These are phyloP conservation scores for Phallusia fumigata DNA, from an alignment of 23 tunicate genomes.

Conservation along the genomic window DNA sequence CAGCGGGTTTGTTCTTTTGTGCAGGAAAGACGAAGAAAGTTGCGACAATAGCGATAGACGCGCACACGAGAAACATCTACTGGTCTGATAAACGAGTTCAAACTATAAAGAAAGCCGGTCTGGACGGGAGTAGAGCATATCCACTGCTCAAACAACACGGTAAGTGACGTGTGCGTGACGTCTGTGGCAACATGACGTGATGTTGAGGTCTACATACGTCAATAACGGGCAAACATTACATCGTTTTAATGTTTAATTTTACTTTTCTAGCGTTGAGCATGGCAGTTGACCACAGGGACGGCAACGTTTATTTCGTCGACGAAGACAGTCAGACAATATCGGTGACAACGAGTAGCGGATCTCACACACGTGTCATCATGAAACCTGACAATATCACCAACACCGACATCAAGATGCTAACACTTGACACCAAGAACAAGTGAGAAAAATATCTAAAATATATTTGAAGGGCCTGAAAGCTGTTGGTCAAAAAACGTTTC, in stretches of 20 bases:
- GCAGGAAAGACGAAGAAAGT: not conserved
- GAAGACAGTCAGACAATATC: slow-evolving; percentile 33
- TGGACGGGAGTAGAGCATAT: slow-evolving; percentile 33
- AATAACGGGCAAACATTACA: not conserved
- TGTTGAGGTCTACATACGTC: not conserved
- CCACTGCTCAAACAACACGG: slow-evolving; percentile 15
- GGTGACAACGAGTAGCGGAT: slow-evolving; percentile 43
- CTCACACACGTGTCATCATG: slow-evolving; percentile 27
- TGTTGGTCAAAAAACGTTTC: no score
- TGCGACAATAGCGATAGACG: slow-evolving; percentile 35
- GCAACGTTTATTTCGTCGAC: slow-evolving; percentile 54
- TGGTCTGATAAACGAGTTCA: slow-evolving; percentile 48
- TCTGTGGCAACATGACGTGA: not conserved
- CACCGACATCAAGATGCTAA: slow-evolving; percentile 39
- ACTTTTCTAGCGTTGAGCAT: slow-evolving; percentile 13
- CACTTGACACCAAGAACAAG: slow-evolving; percentile 70
- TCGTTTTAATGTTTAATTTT: not conserved
- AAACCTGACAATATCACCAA: slow-evolving; percentile 22
- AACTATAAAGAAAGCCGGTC: slow-evolving; percentile 27
- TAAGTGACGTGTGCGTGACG: not conserved
- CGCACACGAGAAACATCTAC: slow-evolving; percentile 5
- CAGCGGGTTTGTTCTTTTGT: not conserved
- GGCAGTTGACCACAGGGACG: slow-evolving; percentile 67
- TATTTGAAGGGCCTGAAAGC: no score
- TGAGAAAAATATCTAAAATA: no score